A percentile compares a stretch with the other conserved stretches of the same genome.
phyloP scores from a whole-genome alignment of 2,113 vertebrate genomes.

The cat (Felis catus) region DNA sequence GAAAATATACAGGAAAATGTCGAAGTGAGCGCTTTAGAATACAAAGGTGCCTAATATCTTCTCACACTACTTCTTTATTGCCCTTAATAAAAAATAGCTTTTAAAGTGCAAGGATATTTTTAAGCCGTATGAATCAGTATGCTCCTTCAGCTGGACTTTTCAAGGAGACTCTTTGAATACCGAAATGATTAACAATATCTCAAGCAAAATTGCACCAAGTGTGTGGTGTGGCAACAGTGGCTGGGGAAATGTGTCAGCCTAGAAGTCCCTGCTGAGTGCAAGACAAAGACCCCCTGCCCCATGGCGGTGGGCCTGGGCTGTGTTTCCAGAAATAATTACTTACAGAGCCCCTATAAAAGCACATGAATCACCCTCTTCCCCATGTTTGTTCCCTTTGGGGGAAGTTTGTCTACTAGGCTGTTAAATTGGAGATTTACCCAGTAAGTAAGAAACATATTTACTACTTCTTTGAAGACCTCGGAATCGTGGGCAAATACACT shows the following conservation, averaged over 20 bases:
- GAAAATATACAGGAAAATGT: background rate
- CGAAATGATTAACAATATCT: slow-evolving; percentile 42
- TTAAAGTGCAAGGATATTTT: slow-evolving; percentile 31
- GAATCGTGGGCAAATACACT: background rate
- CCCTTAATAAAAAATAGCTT: slow-evolving; percentile 27
- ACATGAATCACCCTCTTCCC: slow-evolving; percentile 36
- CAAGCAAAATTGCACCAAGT: background rate
- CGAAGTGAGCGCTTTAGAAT: background rate
- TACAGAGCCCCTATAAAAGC: slow-evolving; percentile 53
- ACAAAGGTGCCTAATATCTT: background rate
- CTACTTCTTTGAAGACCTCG: background rate
- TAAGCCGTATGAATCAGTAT: slow-evolving; percentile 43
- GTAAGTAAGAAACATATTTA: slow-evolving; percentile 49
- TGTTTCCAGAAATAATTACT: slow-evolving; percentile 68
- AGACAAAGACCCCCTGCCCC: background rate
- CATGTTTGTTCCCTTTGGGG: slow-evolving; percentile 6
- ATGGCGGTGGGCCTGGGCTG: slow-evolving; percentile 12
- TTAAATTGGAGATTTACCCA: slow-evolving; percentile 50
- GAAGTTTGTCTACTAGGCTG: slow-evolving; percentile 23
- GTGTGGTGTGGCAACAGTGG: background rate
- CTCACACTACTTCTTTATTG: background rate
- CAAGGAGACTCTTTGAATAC: slow-evolving; percentile 40
- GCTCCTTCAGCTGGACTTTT: slow-evolving; percentile 28
- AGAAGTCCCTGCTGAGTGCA: background rate
- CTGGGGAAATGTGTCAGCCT: background rate